A percentile compares a stretch with the other conserved stretches of the same genome.
These are phyloP conservation scores for Champsocephalus esox DNA, from an alignment of 2,797 vertebrate genomes.

Conservation along the genomic window DNA sequence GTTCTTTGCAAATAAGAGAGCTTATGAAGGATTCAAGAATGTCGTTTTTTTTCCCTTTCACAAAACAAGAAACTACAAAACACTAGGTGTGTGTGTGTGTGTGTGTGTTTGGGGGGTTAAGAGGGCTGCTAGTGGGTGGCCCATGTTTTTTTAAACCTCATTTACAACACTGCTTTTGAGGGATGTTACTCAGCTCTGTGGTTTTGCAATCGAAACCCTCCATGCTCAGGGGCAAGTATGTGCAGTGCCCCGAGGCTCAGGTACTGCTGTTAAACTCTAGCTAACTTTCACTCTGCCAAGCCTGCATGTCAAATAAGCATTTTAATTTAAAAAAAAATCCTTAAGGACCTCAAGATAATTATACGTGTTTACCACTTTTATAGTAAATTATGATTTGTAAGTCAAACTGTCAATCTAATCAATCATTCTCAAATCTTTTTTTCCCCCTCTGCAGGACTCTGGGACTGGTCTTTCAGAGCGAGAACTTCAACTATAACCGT, in stretches of 20 bases:
- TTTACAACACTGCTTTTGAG: slow-evolving; percentile 34
- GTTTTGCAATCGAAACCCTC: slow-evolving; percentile 96
- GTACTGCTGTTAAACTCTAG: slow-evolving; percentile 79
- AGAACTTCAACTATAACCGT: slow-evolving; percentile 91
- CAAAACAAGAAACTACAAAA: slow-evolving; percentile 30
- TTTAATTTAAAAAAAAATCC: neutral
- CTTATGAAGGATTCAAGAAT: slow-evolving; percentile 43
- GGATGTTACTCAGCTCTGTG: slow-evolving; percentile 75
- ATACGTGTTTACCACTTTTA: neutral
- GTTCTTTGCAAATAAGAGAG: slow-evolving; percentile 45
- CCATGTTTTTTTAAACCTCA: slow-evolving; percentile 35
- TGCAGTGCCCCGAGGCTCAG: slow-evolving; percentile 79
- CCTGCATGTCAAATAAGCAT: neutral
- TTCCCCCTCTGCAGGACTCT: slow-evolving; percentile 85
- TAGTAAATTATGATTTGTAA: neutral
- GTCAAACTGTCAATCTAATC: neutral
- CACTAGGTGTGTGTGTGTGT: neutral
- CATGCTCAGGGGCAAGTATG: slow-evolving; percentile 91
- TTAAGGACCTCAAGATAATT: neutral
- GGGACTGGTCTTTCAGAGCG: slow-evolving; percentile 92
- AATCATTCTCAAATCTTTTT: neutral
- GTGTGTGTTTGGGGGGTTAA: slow-evolving; percentile 3
- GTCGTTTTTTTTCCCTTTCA: slow-evolving; percentile 19
- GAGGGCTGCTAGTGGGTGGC: slow-evolving; percentile 45
- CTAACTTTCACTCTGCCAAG: slow-evolving; percentile 17